Base-by-base conservation (phyloP, 2,888 invertebrate genomes). In the Orchesellides sinensis region DNA sequence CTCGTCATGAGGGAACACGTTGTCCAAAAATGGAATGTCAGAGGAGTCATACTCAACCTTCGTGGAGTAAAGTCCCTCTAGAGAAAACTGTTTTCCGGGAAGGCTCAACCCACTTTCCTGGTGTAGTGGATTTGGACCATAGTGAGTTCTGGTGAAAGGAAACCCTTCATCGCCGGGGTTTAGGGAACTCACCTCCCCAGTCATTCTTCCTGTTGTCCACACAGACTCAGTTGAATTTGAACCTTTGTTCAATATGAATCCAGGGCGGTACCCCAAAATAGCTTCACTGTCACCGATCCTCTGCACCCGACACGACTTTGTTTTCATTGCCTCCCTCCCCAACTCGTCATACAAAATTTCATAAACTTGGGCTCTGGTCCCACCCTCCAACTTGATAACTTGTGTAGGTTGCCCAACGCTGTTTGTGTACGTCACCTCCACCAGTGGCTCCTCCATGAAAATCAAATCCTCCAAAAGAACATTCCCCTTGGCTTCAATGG, bases 281-380 rank as follows among this genome's bases (percentile, higher is more conserved):
- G n/a, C n/a, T 23, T 29, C 12, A 19, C 29, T 21, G 5, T 40
- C n/a, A 14, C 65, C 21, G n/a, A 8, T n/a, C n/a, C n/a, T n/a
- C n/a, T n/a, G n/a, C 0, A 83, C 3, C 23, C 68, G 49, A 25
- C 49, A 25, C 0, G 61, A 6, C 23, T 80, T 79, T 12, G 75
- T 65, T 40, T 19, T 63, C 0, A 83, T 47, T 2, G 75, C 75
- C 0, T 63, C 77, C 19, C 83, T 4, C 0, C 77, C 83, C 12
- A 77, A 4, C 8, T 47, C 45, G 29, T 84, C 81, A 29, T 84
- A 77, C 4, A 84, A 2, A 0, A 23, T 72, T 52, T 84, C 70
- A 6, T 27, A 17, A 8, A 81, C 56, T 0, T 77, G 21, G 10
- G 32, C 66, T 0, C 21, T 54, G 6, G 56, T 12, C 0, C 6